phyloP scores from a whole-genome alignment of 2,888 invertebrate species.

The Sesamia inferens region DNA sequence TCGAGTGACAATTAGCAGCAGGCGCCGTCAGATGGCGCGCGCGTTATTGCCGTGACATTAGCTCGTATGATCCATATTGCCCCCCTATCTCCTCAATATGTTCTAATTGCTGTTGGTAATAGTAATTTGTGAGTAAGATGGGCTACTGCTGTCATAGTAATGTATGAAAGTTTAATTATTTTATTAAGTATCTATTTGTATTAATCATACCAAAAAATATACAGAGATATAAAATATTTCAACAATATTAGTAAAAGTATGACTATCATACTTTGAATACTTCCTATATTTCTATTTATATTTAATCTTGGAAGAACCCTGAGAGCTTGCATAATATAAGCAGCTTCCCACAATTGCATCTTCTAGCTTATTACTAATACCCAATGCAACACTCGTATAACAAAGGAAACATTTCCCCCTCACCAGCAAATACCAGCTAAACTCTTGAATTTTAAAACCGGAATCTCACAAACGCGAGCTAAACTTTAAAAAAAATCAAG shows the following conservation, averaged over 20 bases:
- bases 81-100: slow-evolving; percentile 24
- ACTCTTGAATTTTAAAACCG: slow-evolving; percentile 47
- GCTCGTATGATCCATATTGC: slow-evolving; percentile 45
- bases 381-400: neutral
- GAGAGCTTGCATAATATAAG: neutral
- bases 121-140: slow-evolving; percentile 19
- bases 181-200: neutral
- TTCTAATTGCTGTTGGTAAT: neutral
- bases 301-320: neutral
- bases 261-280: neutral
- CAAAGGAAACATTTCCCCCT: slow-evolving; percentile 19
- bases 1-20: slow-evolving; percentile 64
- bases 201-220: neutral
- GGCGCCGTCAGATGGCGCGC: slow-evolving; percentile 63
- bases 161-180: neutral
- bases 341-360: neutral
- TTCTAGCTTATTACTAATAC: slow-evolving; percentile 4
- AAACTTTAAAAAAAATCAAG: slow-evolving; percentile 60
- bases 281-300: neutral
- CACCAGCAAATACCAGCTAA: slow-evolving; percentile 36
- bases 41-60: slow-evolving; percentile 53
- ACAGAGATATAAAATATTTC: neutral
- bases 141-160: neutral
- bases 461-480: slow-evolving; percentile 14
- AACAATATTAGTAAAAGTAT: neutral